phyloP scores from a whole-genome alignment of 2,888 invertebrate genomes.

The Protonemura montana region DNA sequence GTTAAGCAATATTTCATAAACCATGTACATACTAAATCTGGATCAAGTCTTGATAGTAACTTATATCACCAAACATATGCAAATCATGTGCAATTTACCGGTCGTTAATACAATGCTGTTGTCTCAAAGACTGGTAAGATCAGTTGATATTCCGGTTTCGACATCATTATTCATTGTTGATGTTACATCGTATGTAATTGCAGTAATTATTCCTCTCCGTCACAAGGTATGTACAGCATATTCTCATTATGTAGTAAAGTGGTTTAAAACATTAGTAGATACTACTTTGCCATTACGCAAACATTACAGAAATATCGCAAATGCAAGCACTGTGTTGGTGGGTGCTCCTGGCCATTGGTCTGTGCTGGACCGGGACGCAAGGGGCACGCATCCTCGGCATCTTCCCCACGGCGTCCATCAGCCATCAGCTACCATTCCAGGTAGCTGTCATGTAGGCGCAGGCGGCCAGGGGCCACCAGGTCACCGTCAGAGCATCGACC shows the following conservation, averaged over 20 bases:
- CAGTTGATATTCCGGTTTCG: neutral
- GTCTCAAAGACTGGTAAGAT: neutral
- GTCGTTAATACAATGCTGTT: neutral
- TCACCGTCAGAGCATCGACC: conserved; percentile 49
- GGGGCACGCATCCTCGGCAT: conserved; percentile 50
- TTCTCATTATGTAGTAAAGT: too few relatives aligned
- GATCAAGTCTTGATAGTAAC: too few relatives aligned
- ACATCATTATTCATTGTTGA: neutral
- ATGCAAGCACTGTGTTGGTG: neutral
- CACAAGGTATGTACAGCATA: too few relatives aligned
- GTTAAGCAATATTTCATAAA: too few relatives aligned
- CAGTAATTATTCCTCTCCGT: neutral
- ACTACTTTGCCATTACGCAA: too few relatives aligned
- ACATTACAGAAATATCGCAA: too few relatives aligned
- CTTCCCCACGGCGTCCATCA: conserved; percentile 50
- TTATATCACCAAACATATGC: too few relatives aligned
- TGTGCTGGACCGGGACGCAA: neutral
- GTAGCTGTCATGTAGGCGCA: conserved; percentile 50
- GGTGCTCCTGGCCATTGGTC: neutral
- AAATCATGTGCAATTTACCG: neutral
- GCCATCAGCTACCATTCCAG: conserved; percentile 51
- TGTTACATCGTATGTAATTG: neutral
- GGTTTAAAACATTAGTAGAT: too few relatives aligned
- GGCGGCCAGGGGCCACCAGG: conserved; percentile 50
- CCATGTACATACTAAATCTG: too few relatives aligned